phyloP scores from a whole-genome alignment of 2,888 invertebrate species.

The Apamea monoglypha region DNA sequence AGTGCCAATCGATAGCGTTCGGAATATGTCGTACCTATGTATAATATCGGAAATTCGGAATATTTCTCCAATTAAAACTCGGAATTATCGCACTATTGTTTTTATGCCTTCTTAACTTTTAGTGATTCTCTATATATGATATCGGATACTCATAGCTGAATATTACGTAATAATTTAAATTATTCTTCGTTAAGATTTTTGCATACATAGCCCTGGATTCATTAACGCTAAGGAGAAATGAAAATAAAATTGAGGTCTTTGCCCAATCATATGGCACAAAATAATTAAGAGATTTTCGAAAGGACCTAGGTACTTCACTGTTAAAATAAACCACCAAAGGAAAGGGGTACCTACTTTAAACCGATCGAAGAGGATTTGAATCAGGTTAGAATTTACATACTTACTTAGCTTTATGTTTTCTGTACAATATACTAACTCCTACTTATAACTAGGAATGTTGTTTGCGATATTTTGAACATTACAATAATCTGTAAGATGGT shows the following conservation, averaged over 20 bases:
- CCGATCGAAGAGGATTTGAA: slow-evolving; percentile 32
- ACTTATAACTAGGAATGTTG: neutral
- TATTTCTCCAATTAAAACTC: neutral
- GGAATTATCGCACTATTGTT: neutral
- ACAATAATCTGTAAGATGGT: neutral
- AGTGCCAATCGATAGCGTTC: no score
- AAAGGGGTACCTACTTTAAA: neutral
- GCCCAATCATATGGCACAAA: neutral
- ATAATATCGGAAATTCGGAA: neutral
- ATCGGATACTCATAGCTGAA: neutral
- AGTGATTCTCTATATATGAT: neutral
- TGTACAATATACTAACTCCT: neutral
- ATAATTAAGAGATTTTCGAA: neutral
- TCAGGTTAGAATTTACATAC: slow-evolving; percentile 49
- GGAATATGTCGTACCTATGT: neutral
- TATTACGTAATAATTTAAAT: neutral
- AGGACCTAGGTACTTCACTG: neutral
- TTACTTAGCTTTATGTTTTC: slow-evolving; percentile 25
- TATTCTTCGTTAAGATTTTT: neutral
- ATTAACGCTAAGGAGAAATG: neutral
- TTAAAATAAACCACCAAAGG: slow-evolving; percentile 5
- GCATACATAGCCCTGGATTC: neutral
- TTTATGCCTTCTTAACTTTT: no score
- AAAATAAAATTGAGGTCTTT: neutral
- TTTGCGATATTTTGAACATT: neutral